Base-by-base conservation (phyloP, 1,140 invertebrate genomes). In the Ericerus pela region DNA sequence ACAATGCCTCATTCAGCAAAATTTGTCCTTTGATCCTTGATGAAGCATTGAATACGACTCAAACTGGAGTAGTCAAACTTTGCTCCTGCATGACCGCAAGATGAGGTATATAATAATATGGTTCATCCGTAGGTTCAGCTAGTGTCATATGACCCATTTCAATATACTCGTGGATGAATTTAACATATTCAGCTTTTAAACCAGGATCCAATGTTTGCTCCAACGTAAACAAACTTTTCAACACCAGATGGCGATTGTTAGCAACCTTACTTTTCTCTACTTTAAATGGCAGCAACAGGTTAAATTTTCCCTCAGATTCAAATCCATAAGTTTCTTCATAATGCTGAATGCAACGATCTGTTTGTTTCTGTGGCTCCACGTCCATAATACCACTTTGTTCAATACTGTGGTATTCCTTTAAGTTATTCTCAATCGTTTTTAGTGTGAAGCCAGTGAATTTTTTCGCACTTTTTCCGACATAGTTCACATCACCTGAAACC, bases 1-100 rank as follows among this genome's bases (percentile, higher is more conserved):
- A n/a, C n/a, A n/a, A n/a, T n/a, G n/a, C n/a, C n/a, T 67, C 57
- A 54, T 69, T 68, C 10, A 70, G 58, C 3, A 67, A 69, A 28
- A 65, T 56, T 0, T 65, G 65, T 1, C 57, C 59, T 0, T 60
- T 58, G 1, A 68, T 64, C 57, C 63, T 64, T 1, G 61, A 58
- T 1, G 67, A 68, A 5, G 64, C 70, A 41, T 73, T 65, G 54
- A 70, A 73, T 1, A 71, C 70, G 2, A 66, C 62, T 0, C 68
- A 52, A 8, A 66, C 26, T 54, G 66, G 63, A 2, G 67, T 69
- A 1, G 63, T 64, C 0, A 59, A 12, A 47, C 62, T 66, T 14
- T 56, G 54, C 22, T 53, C 18, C 47, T 64, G 65, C 1, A 62
- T 3, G 5, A 68, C 66, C 22, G 61, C 60, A 56, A 67, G 67